Evolutionary conservation across 1,140 invertebrate species (phyloP), one percentile per base, ranked within the genome.

Genomic region (Trichonephila clavata): DNA sequence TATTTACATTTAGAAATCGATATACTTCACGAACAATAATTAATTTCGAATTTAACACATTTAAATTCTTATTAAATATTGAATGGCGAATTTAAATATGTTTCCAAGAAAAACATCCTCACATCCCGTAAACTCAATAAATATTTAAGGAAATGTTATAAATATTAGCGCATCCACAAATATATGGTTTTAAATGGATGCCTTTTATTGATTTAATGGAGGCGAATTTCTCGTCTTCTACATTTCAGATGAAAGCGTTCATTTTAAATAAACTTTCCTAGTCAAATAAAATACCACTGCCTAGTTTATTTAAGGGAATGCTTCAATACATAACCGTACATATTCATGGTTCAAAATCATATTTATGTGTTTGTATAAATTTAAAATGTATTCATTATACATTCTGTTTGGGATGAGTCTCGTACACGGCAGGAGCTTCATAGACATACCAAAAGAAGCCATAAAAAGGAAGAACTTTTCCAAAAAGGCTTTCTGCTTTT

Each of bases 361-460:
- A 77, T 77, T 77, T 77, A 77, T 77, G 27, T 39, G 71, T 77
- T 77, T 77, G 71, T 16, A 77, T 77, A 77, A 20, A 77, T 77
- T 77, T 39, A 24, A 27, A 27, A 77, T 32, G 20, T 77, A 77
- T 77, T 27, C 71, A 39, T 77, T 77, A 77, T 77, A 27, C 71
- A 77, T 77, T 77, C 71, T 1, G 27, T 27, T 39, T 32, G 71
- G 18, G 71, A 18, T 20, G 27, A 18, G 27, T 77, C 32, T 18
- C 71, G 27, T 21, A 77, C 65, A 68, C 13, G n/a, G 8, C 65
- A 68, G 32, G 32, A 77, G 6, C 20, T 39, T 27, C 24, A 18
- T 16, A 39, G 27, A 77, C 27, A 39, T 39, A 71, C 71, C 14
- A 18, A 77, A 39, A 27, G 3, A 24, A 77, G 16, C 71, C 27